Base-by-base conservation (phyloP, 1,140 invertebrate species). In the Aphaenogaster rudis region DNA sequence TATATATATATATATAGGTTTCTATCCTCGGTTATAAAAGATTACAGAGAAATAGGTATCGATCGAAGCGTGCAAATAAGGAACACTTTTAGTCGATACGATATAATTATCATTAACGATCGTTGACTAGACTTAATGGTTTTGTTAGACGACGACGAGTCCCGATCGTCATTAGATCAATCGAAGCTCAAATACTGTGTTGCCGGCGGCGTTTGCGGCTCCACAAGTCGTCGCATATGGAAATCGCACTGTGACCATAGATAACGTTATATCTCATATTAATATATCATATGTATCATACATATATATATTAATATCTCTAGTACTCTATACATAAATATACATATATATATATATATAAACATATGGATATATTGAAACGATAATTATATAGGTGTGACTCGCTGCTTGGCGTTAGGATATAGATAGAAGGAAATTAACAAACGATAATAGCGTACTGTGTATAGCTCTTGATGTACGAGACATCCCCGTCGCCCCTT, bases 351-450 rank as follows among this genome's bases (percentile, higher is more conserved):
- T 28, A 88, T 50, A 89, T 50, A 89, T 15, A 89, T 81, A 89
- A 52, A 86, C 17, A 72, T 48, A 72, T 74, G 42, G 21, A 86
- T 81, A 88, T 86, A 90, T 78, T 28, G 52, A 81, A 90, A 79
- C 42, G 64, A 88, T 82, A 84, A 81, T 76, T 86, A 92, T 52
- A 87, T 88, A 91, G 88, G 71, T 90, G 80, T 89, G 86, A 86
- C 85, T 78, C 88, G 85, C 86, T 91, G 88, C 88, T 93, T 92
- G 87, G 90, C 90, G 89, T 67, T 90, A 89, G 90, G 80, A 64
- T 88, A 92, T 89, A 92, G 92, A 86, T 92, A 92, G 88, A 85
- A 91, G 86, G 63, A 91, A 91, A 92, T 92, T 92, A 92, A 92
- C 85, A 89, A 88, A 90, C 64, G 57, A 72, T 79, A 89, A 85